Conservation (phyloP, 2,797 vertebrate genomes). For the Parambassis ranga region DNA sequence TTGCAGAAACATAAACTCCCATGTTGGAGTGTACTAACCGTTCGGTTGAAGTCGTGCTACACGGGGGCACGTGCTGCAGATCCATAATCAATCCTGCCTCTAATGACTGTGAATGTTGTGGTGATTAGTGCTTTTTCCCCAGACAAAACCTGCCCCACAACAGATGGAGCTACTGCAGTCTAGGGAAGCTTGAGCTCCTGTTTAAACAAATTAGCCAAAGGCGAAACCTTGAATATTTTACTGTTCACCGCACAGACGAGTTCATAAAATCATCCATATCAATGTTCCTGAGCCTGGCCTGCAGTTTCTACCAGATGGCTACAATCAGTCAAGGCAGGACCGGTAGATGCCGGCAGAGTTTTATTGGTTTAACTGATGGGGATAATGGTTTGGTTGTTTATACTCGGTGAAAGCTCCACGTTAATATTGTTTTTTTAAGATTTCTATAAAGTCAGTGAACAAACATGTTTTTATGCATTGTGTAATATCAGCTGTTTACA, state of each 20-base stretch:
- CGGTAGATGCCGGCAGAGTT: slow-evolving; percentile 26
- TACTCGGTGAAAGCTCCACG: slow-evolving; percentile 1
- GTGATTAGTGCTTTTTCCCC: slow-evolving; percentile 46
- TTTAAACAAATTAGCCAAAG: slow-evolving; percentile 76
- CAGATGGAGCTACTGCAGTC: slow-evolving; percentile 60
- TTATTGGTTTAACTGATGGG: slow-evolving; percentile 42
- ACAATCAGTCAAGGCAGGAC: slow-evolving; percentile 26
- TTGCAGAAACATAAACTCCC: background rate
- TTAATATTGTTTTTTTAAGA: background rate
- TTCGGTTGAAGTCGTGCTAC: slow-evolving; percentile 1
- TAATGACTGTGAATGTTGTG: slow-evolving; percentile 50
- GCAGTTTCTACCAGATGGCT: slow-evolving; percentile 65
- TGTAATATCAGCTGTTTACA: background rate
- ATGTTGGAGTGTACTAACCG: slow-evolving; percentile 4
- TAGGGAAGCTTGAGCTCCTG: slow-evolving; percentile 37
- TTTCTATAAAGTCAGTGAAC: background rate
- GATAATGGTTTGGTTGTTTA: slow-evolving; percentile 41
- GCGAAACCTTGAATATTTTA: slow-evolving; percentile 58
- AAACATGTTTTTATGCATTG: slow-evolving; percentile 14
- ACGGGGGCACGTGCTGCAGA: slow-evolving; percentile 7
- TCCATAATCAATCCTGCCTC: slow-evolving; percentile 45
- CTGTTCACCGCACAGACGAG: slow-evolving; percentile 51
- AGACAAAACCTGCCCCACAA: slow-evolving; percentile 25
- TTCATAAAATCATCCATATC: slow-evolving; percentile 69
- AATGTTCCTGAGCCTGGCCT: slow-evolving; percentile 49